phyloP scores from a whole-genome alignment of 2,113 vertebrate species.

The Canis aureus region DNA sequence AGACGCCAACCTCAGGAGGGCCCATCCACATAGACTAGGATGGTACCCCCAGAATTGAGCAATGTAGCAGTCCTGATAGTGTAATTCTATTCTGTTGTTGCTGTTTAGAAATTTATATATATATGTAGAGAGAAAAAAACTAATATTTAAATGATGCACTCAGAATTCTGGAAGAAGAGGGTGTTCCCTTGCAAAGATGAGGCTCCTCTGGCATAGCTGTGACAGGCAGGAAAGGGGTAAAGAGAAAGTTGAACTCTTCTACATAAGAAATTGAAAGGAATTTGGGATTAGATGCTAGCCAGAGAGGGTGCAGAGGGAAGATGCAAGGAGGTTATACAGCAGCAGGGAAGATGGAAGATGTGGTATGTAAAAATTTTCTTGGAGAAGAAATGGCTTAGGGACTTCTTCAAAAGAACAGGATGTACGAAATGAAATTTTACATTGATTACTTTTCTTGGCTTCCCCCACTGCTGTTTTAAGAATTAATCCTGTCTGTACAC shows the following conservation, averaged over 20 bases:
- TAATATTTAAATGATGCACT: not conserved
- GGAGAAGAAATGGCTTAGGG: not conserved
- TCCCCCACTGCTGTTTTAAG: not conserved
- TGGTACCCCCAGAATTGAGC: not conserved
- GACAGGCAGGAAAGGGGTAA: not conserved
- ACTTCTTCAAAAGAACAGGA: not conserved
- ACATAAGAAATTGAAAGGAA: not conserved
- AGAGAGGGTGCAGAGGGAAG: not conserved
- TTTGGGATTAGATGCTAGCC: not conserved
- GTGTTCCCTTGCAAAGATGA: not conserved
- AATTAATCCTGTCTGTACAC: not conserved
- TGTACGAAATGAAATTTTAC: not conserved
- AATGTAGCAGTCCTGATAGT: not conserved
- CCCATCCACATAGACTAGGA: not conserved
- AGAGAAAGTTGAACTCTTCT: not conserved
- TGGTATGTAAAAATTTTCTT: not conserved
- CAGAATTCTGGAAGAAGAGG: slow-evolving; percentile 5
- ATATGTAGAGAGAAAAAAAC: not conserved
- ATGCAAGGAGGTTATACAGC: not conserved
- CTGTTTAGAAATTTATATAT: not conserved
- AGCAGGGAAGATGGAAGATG: not conserved
- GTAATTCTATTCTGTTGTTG: not conserved
- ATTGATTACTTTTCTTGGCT: not conserved
- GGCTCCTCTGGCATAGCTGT: not conserved
- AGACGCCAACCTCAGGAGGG: not conserved